Percentiles rank a stretch among this genome's conserved stretches.
Evolutionary conservation across 1,140 invertebrate genomes (phyloP).

Genomic region (Papilio aristodemus): DNA sequence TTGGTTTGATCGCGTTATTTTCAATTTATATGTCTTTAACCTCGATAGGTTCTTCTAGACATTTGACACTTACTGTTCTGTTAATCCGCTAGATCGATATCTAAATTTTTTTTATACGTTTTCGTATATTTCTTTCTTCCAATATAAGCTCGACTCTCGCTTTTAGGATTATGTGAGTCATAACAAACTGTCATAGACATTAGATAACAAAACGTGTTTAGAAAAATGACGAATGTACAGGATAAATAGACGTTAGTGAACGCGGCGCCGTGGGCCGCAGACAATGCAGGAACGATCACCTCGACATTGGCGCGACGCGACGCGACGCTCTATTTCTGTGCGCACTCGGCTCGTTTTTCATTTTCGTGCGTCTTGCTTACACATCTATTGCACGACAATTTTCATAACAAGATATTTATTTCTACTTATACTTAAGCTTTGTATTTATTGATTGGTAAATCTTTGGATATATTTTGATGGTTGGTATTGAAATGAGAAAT

Average conservation of each 20-base stretch:
- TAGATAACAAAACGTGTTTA: slow-evolving; percentile 1
- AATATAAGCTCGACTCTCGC: no score
- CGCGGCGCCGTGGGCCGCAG: slow-evolving; percentile 31
- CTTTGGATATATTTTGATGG: no score
- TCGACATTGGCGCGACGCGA: slow-evolving; percentile 61
- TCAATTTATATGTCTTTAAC: background rate
- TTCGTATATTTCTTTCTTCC: no score
- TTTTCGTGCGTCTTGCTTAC: slow-evolving; percentile 39
- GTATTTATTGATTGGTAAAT: no score
- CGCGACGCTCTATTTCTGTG: slow-evolving; percentile 57
- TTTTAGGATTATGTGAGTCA: no score
- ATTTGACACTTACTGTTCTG: no score
- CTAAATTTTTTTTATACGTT: no score
- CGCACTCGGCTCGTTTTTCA: slow-evolving; percentile 53
- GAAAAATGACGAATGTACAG: background rate
- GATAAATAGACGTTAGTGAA: slow-evolving; percentile 24
- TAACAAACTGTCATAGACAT: background rate
- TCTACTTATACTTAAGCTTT: background rate
- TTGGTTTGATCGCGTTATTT: background rate
- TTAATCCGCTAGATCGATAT: no score
- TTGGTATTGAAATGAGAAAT: no score
- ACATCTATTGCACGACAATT: slow-evolving; percentile 6
- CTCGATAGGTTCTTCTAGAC: background rate
- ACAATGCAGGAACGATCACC: slow-evolving; percentile 59
- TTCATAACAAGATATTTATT: slow-evolving; percentile 8